Evolutionary conservation across 92 coral and sea anemone species (phyloP).

Genomic region (Umimayanthus kanabou): DNA sequence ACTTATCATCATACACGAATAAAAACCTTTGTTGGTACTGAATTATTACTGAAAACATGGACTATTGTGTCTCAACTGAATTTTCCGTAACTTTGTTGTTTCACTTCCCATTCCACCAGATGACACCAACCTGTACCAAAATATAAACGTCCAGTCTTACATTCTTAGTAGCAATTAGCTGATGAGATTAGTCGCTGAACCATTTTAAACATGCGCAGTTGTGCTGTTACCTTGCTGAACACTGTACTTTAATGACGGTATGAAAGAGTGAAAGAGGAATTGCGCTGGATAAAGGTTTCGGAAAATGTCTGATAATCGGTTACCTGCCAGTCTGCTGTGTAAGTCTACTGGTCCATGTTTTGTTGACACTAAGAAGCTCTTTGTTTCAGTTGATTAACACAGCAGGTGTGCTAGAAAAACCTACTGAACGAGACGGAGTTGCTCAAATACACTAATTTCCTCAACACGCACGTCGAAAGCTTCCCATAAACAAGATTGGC

Average conservation of each 20-base stretch:
- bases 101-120: not conserved
- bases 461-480: not conserved
- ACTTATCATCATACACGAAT: not conserved
- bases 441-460: not conserved
- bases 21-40: not conserved
- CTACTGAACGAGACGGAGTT: not conserved
- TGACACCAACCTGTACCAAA: constrained; percentile 21
- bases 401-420: not conserved
- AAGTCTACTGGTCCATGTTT: constrained; percentile 27
- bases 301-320: not conserved
- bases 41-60: not conserved
- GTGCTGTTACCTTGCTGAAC: not conserved
- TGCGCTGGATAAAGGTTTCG: not conserved
- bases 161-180: not conserved
- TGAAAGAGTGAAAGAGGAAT: not conserved
- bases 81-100: not conserved
- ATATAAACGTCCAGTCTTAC: not conserved
- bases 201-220: not conserved
- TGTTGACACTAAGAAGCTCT: not conserved
- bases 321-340: constrained; percentile 25
- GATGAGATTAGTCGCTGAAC: not conserved
- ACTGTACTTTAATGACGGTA: not conserved
- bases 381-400: not conserved
- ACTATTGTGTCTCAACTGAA: not conserved
- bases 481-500: not conserved